Conservation (phyloP, 1,140 invertebrate genomes). For the Lepidurus apus region DNA sequence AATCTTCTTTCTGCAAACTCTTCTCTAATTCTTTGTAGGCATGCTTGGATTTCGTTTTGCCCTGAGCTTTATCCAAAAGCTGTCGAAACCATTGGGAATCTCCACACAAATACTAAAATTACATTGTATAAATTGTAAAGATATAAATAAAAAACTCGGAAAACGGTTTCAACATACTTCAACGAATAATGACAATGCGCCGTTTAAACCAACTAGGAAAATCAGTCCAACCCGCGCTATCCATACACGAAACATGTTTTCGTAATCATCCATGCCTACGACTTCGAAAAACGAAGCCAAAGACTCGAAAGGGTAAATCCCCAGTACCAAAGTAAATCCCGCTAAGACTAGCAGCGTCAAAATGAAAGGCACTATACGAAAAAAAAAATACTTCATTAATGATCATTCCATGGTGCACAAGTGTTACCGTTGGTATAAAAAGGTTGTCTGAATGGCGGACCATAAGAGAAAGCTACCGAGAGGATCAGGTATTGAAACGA, state of each 20-base stretch:
- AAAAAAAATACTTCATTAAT: slow-evolving; percentile 28
- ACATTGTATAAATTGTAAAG: neutral
- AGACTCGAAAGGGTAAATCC: slow-evolving; percentile 39
- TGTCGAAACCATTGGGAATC: neutral
- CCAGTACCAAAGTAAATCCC: slow-evolving; percentile 39
- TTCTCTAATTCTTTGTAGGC: neutral
- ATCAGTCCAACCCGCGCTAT: slow-evolving; percentile 34
- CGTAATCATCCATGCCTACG: slow-evolving; percentile 32
- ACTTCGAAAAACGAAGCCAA: slow-evolving; percentile 36
- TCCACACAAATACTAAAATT: neutral
- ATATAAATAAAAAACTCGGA: neutral
- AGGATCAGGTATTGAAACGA: slow-evolving; percentile 60
- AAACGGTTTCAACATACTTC: slow-evolving; percentile 32
- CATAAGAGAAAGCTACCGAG: slow-evolving; percentile 54
- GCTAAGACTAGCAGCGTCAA: slow-evolving; percentile 39
- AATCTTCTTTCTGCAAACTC: neutral
- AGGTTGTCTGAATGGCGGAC: slow-evolving; percentile 52
- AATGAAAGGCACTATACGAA: slow-evolving; percentile 39
- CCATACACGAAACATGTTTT: slow-evolving; percentile 24
- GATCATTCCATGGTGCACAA: neutral
- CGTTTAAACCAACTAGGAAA: slow-evolving; percentile 33
- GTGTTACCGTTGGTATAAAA: slow-evolving; percentile 53
- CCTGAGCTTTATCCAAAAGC: neutral
- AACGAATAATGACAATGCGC: slow-evolving; percentile 32
- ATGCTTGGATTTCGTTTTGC: neutral